Evolutionary conservation across 2,888 invertebrate genomes (phyloP).

Genomic region (Pedicia rivosa): DNA sequence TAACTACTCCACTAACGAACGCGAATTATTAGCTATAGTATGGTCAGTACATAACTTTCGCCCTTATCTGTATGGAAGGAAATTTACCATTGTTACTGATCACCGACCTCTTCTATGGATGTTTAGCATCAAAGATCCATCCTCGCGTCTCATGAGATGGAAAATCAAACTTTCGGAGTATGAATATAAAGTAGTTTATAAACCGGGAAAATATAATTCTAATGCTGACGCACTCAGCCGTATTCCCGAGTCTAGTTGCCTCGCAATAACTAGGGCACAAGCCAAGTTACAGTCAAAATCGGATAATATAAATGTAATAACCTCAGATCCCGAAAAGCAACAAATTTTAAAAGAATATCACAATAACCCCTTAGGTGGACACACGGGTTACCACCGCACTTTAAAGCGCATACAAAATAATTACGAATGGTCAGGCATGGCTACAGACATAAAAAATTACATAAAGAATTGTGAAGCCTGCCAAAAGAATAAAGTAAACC

Average conservation of each 20-base stretch:
- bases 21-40: slow-evolving; percentile 7
- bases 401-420: too few relatives aligned
- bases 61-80: slow-evolving; percentile 17
- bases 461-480: slow-evolving; percentile 17
- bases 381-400: too few relatives aligned
- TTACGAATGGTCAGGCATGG: slow-evolving; percentile 13
- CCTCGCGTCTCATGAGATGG: slow-evolving; percentile 16
- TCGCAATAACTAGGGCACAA: too few relatives aligned
- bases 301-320: too few relatives aligned
- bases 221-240: slow-evolving; percentile 11
- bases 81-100: slow-evolving; percentile 19
- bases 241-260: too few relatives aligned
- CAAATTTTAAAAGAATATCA: too few relatives aligned
- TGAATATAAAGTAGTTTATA: slow-evolving; percentile 15
- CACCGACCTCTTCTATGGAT: slow-evolving; percentile 17
- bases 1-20: slow-evolving; percentile 6
- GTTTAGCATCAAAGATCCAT: slow-evolving; percentile 14
- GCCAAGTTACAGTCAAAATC: too few relatives aligned
- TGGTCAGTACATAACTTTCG: slow-evolving; percentile 12
- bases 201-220: slow-evolving; percentile 11
- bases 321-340: too few relatives aligned
- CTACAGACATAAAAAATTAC: slow-evolving; percentile 17
- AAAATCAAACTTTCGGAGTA: slow-evolving; percentile 16
- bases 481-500: slow-evolving; percentile 14
- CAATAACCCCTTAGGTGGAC: too few relatives aligned